phyloP scores from a whole-genome alignment of 2,797 vertebrate species.

The Neomorphus geoffroyi region DNA sequence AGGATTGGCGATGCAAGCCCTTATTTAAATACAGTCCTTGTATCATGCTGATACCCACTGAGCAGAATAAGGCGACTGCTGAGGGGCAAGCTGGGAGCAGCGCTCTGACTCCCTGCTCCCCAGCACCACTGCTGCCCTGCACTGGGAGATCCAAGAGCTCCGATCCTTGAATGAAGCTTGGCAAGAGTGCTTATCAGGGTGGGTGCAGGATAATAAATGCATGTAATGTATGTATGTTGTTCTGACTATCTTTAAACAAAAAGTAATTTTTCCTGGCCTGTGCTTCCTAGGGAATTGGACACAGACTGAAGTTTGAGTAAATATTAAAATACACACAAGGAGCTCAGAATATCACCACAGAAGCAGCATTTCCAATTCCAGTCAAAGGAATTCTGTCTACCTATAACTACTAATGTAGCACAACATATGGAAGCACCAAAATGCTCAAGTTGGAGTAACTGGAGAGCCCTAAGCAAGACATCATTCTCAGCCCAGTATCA shows the following conservation, averaged over 20 bases:
- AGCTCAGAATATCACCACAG: neutral
- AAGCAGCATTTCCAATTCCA: neutral
- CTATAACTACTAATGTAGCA: neutral
- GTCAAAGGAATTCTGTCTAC: neutral
- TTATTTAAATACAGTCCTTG: neutral
- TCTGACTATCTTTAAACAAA: neutral
- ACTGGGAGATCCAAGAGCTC: neutral
- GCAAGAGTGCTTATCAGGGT: too few species aligned
- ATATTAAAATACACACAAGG: neutral
- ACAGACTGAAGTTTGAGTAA: neutral
- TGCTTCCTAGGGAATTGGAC: neutral
- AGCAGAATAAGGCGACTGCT: neutral
- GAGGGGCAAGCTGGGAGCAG: neutral
- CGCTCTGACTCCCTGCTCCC: neutral
- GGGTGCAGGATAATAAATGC: neutral
- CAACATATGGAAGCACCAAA: neutral
- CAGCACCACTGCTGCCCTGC: neutral
- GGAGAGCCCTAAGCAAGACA: neutral
- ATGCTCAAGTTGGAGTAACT: neutral
- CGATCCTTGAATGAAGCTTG: neutral
- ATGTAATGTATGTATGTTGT: neutral
- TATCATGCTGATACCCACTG: neutral
- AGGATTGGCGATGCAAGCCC: neutral
- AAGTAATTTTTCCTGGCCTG: neutral
- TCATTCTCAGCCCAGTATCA: accelerated